phyloP scores from a whole-genome alignment of 2,113 vertebrate species.

The Cynocephalus volans region DNA sequence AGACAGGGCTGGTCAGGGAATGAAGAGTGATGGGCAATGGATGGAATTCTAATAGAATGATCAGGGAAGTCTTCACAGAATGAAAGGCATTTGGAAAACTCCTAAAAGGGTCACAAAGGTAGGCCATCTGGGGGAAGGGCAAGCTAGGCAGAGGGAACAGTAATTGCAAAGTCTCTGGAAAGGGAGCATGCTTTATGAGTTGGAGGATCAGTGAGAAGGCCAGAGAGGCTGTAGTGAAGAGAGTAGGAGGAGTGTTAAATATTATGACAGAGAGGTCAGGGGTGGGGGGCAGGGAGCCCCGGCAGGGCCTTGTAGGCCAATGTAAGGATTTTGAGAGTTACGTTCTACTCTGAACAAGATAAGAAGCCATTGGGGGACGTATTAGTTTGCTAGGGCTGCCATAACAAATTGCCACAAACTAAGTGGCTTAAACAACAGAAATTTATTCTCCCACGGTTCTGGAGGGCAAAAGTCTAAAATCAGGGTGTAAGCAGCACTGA shows the following conservation, averaged over 20 bases:
- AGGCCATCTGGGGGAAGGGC: background rate
- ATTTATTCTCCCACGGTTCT: constrained; percentile 6
- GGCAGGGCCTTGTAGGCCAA: background rate
- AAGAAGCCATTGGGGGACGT: background rate
- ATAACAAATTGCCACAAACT: background rate
- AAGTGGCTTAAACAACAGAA: background rate
- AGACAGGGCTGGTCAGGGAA: background rate
- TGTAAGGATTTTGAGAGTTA: background rate
- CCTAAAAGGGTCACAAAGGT: background rate
- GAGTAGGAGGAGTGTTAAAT: too few species aligned
- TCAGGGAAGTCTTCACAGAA: background rate
- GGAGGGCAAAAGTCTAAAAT: background rate
- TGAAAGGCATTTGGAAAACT: background rate
- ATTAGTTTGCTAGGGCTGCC: background rate
- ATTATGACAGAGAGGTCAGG: background rate
- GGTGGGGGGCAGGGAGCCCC: background rate
- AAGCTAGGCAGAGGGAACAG: background rate
- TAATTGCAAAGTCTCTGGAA: background rate
- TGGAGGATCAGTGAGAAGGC: background rate
- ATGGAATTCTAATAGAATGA: background rate
- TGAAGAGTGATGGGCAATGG: background rate
- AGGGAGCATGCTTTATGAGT: background rate
- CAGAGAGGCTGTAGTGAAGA: background rate
- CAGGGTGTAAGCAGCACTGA: background rate
- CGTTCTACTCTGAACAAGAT: background rate